phyloP scores from a whole-genome alignment of 2,113 vertebrate genomes.

The Narcine bancroftii region DNA sequence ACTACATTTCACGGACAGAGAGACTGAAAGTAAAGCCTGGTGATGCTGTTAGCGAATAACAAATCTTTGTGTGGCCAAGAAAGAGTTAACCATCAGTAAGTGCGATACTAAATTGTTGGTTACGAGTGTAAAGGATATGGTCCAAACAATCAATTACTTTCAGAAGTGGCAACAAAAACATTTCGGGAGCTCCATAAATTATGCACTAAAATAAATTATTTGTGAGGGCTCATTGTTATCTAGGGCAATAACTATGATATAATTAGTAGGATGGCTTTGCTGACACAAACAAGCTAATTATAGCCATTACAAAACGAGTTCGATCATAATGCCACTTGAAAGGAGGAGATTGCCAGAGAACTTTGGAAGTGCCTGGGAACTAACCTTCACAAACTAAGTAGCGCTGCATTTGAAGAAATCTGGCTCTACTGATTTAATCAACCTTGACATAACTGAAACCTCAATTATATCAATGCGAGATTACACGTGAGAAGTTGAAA shows the following conservation, averaged over 20 bases:
- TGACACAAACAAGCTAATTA: background rate
- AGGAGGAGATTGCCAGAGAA: background rate
- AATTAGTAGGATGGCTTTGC: background rate
- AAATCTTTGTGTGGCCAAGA: background rate
- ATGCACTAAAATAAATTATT: background rate
- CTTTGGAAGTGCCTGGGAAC: background rate
- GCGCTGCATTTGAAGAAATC: background rate
- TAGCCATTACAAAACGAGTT: background rate
- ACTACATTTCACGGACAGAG: background rate
- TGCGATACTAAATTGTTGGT: background rate
- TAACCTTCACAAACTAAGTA: background rate
- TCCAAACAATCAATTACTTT: background rate
- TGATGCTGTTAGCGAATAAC: background rate
- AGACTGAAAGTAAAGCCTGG: background rate
- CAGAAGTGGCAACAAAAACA: background rate
- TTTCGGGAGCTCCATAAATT: background rate
- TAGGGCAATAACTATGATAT: background rate
- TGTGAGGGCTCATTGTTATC: background rate
- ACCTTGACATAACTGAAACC: background rate
- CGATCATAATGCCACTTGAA: background rate
- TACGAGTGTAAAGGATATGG: background rate
- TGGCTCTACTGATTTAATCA: background rate
- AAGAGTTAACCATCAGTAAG: background rate
- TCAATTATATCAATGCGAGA: background rate
- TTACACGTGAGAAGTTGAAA: background rate